These are phyloP conservation scores for Geophilus truncorum DNA, from an alignment of 2,888 invertebrate species.

Conservation along the genomic window DNA sequence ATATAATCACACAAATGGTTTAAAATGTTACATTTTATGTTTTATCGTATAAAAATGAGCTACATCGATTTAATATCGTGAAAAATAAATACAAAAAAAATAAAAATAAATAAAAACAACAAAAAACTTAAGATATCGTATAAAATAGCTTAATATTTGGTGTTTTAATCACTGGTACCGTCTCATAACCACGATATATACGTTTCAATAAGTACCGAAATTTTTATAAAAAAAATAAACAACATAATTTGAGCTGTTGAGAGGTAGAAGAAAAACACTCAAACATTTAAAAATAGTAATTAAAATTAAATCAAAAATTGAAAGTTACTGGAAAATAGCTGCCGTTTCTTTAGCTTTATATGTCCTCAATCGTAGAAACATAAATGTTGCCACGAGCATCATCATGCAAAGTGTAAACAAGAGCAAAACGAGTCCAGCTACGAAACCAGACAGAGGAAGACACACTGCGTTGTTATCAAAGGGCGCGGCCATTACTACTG, in stretches of 20 bases:
- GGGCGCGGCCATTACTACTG: constrained; percentile 71
- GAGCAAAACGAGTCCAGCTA: constrained; percentile 84
- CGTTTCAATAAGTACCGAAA: too few species aligned
- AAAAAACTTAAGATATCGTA: not conserved
- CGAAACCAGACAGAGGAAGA: constrained; percentile 90
- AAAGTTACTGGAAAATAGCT: not conserved
- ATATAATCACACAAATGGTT: not conserved
- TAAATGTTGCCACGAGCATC: constrained; percentile 84
- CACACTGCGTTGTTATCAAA: constrained; percentile 76
- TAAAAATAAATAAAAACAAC: not conserved
- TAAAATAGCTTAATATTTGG: not conserved
- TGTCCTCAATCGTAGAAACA: constrained; percentile 64
- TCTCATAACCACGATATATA: not conserved
- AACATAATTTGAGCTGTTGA: not conserved
- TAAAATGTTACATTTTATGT: not conserved
- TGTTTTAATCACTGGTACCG: not conserved
- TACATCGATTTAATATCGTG: not conserved
- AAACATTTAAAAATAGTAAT: not conserved
- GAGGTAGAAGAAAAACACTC: not conserved
- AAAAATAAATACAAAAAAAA: not conserved
- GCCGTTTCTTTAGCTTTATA: not conserved
- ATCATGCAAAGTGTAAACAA: constrained; percentile 81
- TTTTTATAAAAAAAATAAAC: too few species aligned
- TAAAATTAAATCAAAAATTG: not conserved
- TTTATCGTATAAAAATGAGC: not conserved